Conservation (phyloP, 2,797 vertebrate species). For the Petrocephalus schoutedeni region DNA sequence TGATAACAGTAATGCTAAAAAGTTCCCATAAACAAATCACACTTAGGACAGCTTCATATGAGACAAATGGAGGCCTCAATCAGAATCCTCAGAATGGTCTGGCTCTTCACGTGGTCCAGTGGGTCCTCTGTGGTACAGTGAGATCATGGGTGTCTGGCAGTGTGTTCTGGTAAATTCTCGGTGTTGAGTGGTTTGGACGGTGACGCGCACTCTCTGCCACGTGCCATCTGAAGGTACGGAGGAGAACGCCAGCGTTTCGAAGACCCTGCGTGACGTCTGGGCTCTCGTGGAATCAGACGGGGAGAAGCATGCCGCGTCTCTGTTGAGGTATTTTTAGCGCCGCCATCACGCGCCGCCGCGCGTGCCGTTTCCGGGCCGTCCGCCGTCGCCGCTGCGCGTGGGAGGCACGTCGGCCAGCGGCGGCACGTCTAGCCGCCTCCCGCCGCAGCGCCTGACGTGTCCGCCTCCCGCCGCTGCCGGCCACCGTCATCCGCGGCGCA, state of each 20-base stretch:
- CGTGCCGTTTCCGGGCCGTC: neutral
- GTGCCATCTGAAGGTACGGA: slow-evolving; percentile 63
- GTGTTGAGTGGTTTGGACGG: neutral
- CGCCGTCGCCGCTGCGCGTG: neutral
- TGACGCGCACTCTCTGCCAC: neutral
- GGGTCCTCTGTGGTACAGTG: neutral
- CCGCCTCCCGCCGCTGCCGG: slow-evolving; percentile 41
- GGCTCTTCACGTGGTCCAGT: neutral
- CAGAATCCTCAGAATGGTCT: neutral
- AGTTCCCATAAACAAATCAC: neutral
- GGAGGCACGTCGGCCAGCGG: neutral
- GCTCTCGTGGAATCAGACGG: slow-evolving; percentile 59
- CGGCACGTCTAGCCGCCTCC: neutral
- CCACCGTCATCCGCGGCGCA: slow-evolving; percentile 52
- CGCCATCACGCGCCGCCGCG: neutral
- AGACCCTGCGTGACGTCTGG: slow-evolving; percentile 73
- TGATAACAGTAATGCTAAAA: neutral
- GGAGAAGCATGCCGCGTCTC: slow-evolving; percentile 62
- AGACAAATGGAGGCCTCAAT: neutral
- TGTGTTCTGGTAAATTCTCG: neutral
- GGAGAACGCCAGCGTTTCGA: slow-evolving; percentile 63
- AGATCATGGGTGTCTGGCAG: neutral
- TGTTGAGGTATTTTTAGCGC: slow-evolving; percentile 72
- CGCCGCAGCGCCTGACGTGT: slow-evolving; percentile 25
- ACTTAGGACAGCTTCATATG: neutral